phyloP scores from a whole-genome alignment of 2,888 invertebrate species.

The Ochropleura leucogaster region DNA sequence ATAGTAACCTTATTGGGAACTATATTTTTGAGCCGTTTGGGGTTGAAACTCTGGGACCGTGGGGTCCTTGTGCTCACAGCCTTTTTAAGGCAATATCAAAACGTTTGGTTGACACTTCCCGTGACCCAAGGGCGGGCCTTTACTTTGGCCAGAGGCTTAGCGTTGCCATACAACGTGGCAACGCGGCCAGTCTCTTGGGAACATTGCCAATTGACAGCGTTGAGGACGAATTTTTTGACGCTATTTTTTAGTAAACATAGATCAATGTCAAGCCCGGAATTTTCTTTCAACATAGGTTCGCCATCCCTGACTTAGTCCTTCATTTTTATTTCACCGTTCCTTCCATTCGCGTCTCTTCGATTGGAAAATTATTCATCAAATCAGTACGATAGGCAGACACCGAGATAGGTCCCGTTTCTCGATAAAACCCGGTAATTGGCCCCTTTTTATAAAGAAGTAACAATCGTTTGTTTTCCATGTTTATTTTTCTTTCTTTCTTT shows the following conservation, averaged over 20 bases:
- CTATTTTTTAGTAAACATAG: not conserved
- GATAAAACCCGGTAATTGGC: constrained; percentile 82
- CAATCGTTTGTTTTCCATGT: constrained; percentile 41
- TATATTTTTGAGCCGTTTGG: too few relatives aligned
- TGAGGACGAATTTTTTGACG: too few relatives aligned
- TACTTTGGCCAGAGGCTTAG: too few relatives aligned
- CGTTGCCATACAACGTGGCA: too few relatives aligned
- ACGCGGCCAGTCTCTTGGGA: too few relatives aligned
- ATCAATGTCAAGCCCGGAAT: not conserved
- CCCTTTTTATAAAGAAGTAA: constrained; percentile 66
- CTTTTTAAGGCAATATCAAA: too few relatives aligned
- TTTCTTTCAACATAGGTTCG: not conserved
- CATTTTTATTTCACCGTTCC: constrained; percentile 64
- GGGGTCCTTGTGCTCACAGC: too few relatives aligned
- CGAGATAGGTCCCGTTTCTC: constrained; percentile 65
- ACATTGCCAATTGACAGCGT: too few relatives aligned
- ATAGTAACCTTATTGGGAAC: too few relatives aligned
- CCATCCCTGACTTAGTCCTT: constrained; percentile 44
- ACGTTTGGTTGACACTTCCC: too few relatives aligned
- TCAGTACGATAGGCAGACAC: constrained; percentile 73
- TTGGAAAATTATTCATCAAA: constrained; percentile 85
- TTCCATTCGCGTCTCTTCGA: constrained; percentile 72
- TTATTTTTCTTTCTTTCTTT: constrained; percentile 46
- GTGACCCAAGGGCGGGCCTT: too few relatives aligned
- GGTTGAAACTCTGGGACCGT: too few relatives aligned